phyloP scores from a whole-genome alignment of 2,888 invertebrate genomes.

The Hedychridium roseum region DNA sequence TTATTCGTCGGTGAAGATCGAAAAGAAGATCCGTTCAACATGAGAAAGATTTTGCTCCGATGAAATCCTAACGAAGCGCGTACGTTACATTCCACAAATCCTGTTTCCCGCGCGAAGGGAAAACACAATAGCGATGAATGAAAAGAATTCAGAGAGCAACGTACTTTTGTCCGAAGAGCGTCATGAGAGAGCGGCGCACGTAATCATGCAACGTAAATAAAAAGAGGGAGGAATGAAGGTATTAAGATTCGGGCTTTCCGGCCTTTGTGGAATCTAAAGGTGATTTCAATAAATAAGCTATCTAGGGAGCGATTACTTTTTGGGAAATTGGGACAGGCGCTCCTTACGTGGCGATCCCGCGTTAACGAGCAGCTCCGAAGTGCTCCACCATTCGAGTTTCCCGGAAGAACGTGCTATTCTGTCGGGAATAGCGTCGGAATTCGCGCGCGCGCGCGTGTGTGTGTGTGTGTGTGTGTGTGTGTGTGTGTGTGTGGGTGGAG shows the following conservation, averaged over 20 bases:
- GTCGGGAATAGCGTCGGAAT: no score
- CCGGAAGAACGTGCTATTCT: no score
- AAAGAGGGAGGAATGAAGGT: not conserved
- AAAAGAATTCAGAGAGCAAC: slow-evolving; percentile 1
- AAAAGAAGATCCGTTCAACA: slow-evolving; percentile 1
- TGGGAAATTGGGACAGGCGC: slow-evolving; percentile 44
- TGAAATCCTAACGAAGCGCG: no score
- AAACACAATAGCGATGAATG: slow-evolving; percentile 7
- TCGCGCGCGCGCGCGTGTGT: slow-evolving; percentile 1
- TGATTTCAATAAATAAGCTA: slow-evolving; percentile 62
- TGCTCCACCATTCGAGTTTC: slow-evolving; percentile 5
- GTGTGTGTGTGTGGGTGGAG: no score
- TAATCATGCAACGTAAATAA: slow-evolving; percentile 25
- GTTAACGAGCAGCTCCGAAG: slow-evolving; percentile 32
- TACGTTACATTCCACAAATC: no score
- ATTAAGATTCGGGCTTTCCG: slow-evolving; percentile 21
- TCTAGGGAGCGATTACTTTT: slow-evolving; percentile 56
- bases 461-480: no score
- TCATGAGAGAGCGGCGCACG: slow-evolving; percentile 37
- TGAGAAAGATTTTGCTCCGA: not conserved
- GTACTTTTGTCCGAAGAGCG: slow-evolving; percentile 14
- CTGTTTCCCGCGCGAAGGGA: slow-evolving; percentile 7
- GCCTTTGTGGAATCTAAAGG: slow-evolving; percentile 48
- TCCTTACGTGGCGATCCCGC: slow-evolving; percentile 51
- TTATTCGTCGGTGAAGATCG: slow-evolving; percentile 23